Percentiles rank a stretch among this genome's conserved stretches.
Evolutionary conservation across 2,888 invertebrate genomes (phyloP).

Genomic region (Piscicola geometra): DNA sequence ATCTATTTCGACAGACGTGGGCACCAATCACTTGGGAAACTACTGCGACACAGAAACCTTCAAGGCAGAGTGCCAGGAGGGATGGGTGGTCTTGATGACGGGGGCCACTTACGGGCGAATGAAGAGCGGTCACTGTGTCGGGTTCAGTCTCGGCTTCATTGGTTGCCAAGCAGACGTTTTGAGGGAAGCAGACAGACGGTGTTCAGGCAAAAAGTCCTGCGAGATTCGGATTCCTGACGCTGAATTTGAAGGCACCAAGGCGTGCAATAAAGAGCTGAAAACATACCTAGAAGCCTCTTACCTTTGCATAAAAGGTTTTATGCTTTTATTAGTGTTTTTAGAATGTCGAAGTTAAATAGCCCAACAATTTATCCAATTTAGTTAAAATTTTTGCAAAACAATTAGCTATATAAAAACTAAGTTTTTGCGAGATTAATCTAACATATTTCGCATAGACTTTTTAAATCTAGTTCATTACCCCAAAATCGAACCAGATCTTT

Average conservation of each 20-base stretch:
- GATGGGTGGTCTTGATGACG: conserved; percentile 32
- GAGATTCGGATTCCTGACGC: conserved; percentile 29
- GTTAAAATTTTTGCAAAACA: too few species aligned
- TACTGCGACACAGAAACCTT: conserved; percentile 36
- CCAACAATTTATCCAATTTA: too few species aligned
- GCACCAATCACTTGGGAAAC: not conserved
- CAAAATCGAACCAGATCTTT: too few species aligned
- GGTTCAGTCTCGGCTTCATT: conserved; percentile 30
- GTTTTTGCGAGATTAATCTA: too few species aligned
- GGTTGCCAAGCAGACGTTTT: conserved; percentile 33
- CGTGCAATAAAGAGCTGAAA: conserved; percentile 25
- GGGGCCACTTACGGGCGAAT: conserved; percentile 35
- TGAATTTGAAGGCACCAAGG: conserved; percentile 20
- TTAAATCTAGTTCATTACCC: too few species aligned
- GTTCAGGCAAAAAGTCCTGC: conserved; percentile 39
- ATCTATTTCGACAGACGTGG: too few species aligned
- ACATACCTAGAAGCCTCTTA: conserved; percentile 31
- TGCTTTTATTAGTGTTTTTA: too few species aligned
- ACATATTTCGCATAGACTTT: too few species aligned
- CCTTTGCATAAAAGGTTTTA: conserved; percentile 25
- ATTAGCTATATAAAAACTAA: too few species aligned
- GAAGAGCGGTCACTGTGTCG: conserved; percentile 34
- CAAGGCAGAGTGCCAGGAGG: conserved; percentile 31
- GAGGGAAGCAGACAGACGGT: conserved; percentile 14
- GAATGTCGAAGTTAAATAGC: too few species aligned